Evolutionary conservation across 2,113 vertebrate species (phyloP).

Genomic region (Labeo catla): DNA sequence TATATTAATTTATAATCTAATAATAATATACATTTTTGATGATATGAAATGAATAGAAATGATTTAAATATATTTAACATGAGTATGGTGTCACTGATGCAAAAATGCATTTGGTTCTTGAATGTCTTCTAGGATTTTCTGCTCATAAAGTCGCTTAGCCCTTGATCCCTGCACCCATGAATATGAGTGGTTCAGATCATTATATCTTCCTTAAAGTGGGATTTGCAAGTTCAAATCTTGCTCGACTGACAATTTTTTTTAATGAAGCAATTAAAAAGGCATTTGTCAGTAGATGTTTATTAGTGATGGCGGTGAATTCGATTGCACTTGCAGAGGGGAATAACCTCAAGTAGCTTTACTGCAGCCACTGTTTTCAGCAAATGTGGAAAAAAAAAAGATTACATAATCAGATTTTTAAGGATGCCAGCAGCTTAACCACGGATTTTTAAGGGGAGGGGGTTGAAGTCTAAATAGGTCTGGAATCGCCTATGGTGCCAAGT

Average conservation of each 20-base stretch:
- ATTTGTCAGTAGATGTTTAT: constrained; percentile 2
- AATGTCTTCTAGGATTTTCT: neutral
- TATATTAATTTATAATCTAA: too few relatives aligned
- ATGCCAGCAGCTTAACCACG: neutral
- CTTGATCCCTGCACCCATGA: neutral
- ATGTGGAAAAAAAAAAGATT: neutral
- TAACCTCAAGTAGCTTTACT: neutral
- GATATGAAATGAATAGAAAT: neutral
- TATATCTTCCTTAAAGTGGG: neutral
- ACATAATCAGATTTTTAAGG: constrained; percentile 7
- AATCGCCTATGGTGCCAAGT: neutral
- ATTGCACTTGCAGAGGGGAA: neutral
- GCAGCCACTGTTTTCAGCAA: neutral
- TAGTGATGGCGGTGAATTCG: neutral
- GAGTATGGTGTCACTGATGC: neutral
- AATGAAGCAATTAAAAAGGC: constrained; percentile 25
- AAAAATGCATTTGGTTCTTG: neutral
- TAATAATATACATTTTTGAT: too few relatives aligned
- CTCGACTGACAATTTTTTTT: constrained; percentile 4
- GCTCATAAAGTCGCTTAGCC: neutral
- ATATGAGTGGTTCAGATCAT: neutral
- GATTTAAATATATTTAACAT: neutral
- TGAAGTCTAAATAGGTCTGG: neutral
- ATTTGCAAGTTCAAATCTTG: neutral
- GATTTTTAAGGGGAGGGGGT: too few relatives aligned